A percentile compares a stretch with the other conserved stretches of the same genome.
Conservation (phyloP, 2,888 invertebrate genomes). For the Argynnis bischoffii region DNA sequence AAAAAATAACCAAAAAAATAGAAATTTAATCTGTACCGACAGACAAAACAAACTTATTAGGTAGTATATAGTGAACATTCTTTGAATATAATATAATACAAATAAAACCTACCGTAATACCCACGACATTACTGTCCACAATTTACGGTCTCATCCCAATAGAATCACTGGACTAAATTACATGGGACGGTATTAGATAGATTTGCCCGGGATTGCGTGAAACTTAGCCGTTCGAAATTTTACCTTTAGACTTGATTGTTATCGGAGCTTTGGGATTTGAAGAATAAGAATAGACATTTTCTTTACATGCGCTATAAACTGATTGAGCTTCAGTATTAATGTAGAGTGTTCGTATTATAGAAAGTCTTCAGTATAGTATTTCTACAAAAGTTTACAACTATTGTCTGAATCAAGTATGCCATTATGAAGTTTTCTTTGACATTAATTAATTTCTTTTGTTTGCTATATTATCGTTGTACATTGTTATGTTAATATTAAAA, state of each 20-base stretch:
- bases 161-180: slow-evolving; percentile 49
- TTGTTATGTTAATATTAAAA: too few species aligned
- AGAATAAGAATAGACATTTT: not conserved
- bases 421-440: too few species aligned
- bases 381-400: too few species aligned
- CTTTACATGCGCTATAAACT: not conserved
- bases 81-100: slow-evolving; percentile 20
- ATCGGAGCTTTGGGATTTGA: slow-evolving; percentile 13
- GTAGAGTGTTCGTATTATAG: too few species aligned
- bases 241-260: slow-evolving; percentile 25
- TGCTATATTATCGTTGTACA: too few species aligned
- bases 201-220: slow-evolving; percentile 36
- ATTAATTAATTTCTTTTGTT: too few species aligned
- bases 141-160: slow-evolving; percentile 49
- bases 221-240: slow-evolving; percentile 23
- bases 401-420: too few species aligned
- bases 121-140: slow-evolving; percentile 44
- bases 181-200: slow-evolving; percentile 44
- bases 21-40: not conserved
- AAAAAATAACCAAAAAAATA: not conserved
- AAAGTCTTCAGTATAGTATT: too few species aligned
- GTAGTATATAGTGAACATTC: not conserved
- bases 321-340: too few species aligned
- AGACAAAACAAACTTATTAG: not conserved
- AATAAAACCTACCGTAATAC: slow-evolving; percentile 21